Evolutionary conservation across 2,888 invertebrate species (phyloP), one percentile per base, ranked within the genome.

Genomic region (Leptothorax acervorum): DNA sequence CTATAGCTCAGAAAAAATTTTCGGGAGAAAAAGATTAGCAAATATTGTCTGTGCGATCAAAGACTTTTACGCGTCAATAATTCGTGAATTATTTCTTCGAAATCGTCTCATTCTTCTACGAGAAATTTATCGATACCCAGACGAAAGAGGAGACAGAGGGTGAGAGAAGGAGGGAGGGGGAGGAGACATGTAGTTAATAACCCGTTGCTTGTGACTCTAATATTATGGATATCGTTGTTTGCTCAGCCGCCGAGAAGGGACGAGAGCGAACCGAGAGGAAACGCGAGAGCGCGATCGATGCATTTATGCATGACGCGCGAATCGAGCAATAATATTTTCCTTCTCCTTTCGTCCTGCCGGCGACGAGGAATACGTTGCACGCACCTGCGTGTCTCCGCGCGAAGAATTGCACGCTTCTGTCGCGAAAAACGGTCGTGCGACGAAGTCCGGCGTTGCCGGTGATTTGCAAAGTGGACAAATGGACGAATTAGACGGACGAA

Each of bases 291-390:
- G 88, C 88, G 88, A 90, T 90, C 89, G 86, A 90, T 87, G 88
- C 87, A 89, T 88, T 86, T 87, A 89, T 91, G 89, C 88, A 90
- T 88, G 88, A 88, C 91, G 91, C 89, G 91, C 90, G 92, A 92
- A 93, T 94, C 92, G 89, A 92, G 92, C 91, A 92, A 93, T 94
- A 94, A 93, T 94, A 94, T 94, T 94, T 93, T 94, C 92, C 90
- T 93, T 93, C 88, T 89, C 89, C 91, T 89, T 91, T 89, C 90
- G 84, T 84, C 85, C 63, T 62, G 66, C 78, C 82, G 88, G 86
- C 75, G 82, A 85, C 87, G 87, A 86, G 87, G 75, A 89, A 87
- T 88, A 91, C 89, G 88, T 87, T 48, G 55, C 35, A 12, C 42
- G 15, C 28, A 11, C 6, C 35, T 28, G 60, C 15, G 48, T 35